Evolutionary conservation across 2,797 vertebrate species (phyloP).

Genomic region (Malurus leucopterus): DNA sequence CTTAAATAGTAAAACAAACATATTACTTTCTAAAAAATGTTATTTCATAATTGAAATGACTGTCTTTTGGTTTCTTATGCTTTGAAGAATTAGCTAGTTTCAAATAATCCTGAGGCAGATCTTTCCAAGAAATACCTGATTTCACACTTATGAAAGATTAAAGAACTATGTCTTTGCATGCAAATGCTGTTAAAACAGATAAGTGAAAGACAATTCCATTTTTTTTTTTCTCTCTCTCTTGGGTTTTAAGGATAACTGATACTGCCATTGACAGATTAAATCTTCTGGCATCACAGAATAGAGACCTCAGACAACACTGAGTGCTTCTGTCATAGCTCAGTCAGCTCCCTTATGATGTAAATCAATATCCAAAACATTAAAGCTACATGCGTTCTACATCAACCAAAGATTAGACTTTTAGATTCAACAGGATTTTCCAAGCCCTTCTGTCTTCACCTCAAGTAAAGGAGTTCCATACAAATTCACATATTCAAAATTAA

Average conservation of each 20-base stretch:
- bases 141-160: neutral
- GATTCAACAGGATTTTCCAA: neutral
- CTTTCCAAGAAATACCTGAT: neutral
- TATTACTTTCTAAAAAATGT: neutral
- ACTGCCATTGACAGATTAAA: neutral
- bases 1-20: neutral
- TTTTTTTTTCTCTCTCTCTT: neutral
- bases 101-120: neutral
- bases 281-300: neutral
- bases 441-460: neutral
- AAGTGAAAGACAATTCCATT: neutral
- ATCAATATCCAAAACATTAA: neutral
- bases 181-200: neutral
- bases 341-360: neutral
- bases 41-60: neutral
- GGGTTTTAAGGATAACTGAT: neutral
- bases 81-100: neutral
- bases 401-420: neutral
- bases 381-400: neutral
- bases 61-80: neutral
- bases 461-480: neutral
- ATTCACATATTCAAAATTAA: neutral
- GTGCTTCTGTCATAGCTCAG: neutral
- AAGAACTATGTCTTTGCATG: neutral
- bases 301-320: neutral